phyloP scores from a whole-genome alignment of 2,888 invertebrate species.

The Drosophila paranaensis region DNA sequence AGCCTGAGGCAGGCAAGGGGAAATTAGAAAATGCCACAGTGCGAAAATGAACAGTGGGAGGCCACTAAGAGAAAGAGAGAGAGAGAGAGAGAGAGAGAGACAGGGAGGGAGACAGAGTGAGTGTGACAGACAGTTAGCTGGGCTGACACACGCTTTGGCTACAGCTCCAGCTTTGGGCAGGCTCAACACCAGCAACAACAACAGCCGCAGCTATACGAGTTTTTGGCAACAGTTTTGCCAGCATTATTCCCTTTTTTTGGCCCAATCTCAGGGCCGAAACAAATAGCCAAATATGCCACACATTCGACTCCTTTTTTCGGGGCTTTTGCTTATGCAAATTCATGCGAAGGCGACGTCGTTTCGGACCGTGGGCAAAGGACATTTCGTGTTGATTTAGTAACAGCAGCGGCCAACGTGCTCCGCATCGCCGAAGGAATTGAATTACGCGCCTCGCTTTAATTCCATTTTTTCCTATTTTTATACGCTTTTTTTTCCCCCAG shows the following conservation, averaged over 20 bases:
- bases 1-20: conserved; percentile 43
- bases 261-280: conserved; percentile 41
- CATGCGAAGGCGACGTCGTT: conserved; percentile 37
- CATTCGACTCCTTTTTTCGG: conserved; percentile 26
- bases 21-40: conserved; percentile 77
- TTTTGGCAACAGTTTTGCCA: conserved; percentile 44
- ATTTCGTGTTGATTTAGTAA: conserved; percentile 73
- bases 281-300: conserved; percentile 61
- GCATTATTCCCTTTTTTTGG: conserved; percentile 14
- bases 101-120: background rate
- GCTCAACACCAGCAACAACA: conserved; percentile 4
- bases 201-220: no score
- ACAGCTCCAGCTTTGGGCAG: conserved; percentile 20
- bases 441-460: conserved; percentile 61
- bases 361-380: conserved; percentile 35
- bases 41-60: conserved; percentile 31
- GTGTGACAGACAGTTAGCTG: conserved; percentile 31
- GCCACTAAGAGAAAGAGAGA: background rate
- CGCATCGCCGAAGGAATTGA: conserved; percentile 64
- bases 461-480: conserved; percentile 15
- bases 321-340: conserved; percentile 55
- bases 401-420: conserved; percentile 55
- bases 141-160: conserved; percentile 33
- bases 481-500: conserved; percentile 9
- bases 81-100: background rate